Evolutionary conservation across 2,888 invertebrate genomes (phyloP).

Genomic region (Sarcophaga subvicina): DNA sequence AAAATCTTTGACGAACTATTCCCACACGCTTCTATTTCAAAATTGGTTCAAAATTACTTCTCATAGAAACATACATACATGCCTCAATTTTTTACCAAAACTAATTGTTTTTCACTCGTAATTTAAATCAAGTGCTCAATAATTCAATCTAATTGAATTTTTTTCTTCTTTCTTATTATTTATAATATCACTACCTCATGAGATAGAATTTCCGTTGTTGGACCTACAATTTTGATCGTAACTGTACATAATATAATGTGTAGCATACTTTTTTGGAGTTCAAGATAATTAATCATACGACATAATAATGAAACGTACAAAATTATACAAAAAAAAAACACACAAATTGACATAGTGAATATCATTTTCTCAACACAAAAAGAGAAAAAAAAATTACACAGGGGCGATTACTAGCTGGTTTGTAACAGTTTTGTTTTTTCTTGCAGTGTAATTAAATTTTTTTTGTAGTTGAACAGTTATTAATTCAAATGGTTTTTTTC

Average conservation of each 20-base stretch:
- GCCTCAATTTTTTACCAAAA: no score
- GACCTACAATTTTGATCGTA: constrained; percentile 44
- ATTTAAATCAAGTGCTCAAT: no score
- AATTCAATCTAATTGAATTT: no score
- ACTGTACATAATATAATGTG: constrained; percentile 49
- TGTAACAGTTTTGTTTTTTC: constrained; percentile 55
- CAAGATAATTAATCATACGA: constrained; percentile 27
- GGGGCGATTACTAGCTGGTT: constrained; percentile 73
- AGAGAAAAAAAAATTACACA: constrained; percentile 46
- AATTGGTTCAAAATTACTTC: no score
- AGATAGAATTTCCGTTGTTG: neutral
- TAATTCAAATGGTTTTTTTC: constrained; percentile 39
- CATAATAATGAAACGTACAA: constrained; percentile 22
- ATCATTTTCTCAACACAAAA: constrained; percentile 26
- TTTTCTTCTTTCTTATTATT: no score
- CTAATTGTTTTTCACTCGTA: no score
- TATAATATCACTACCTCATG: no score
- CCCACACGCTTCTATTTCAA: no score
- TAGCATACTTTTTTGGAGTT: constrained; percentile 54
- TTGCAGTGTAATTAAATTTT: constrained; percentile 24
- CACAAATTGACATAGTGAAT: constrained; percentile 50
- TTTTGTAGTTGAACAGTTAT: constrained; percentile 21
- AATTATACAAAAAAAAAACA: constrained; percentile 38
- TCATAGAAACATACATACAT: no score
- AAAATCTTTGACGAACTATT: no score